phyloP scores from a whole-genome alignment of 2,888 invertebrate genomes.

The Ptychoptera contaminata region DNA sequence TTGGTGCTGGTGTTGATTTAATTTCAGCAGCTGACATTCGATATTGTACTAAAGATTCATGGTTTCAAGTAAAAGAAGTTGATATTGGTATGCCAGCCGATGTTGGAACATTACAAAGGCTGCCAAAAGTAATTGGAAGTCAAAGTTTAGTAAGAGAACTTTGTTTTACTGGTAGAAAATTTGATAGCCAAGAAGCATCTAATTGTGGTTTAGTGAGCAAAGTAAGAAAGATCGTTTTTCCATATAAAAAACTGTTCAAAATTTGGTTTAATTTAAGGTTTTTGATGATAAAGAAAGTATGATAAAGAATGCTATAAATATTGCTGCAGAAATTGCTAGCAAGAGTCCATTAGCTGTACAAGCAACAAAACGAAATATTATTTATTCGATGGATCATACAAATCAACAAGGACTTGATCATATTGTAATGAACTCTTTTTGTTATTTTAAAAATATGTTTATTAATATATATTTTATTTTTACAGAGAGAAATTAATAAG shows the following conservation, averaged over 20 bases:
- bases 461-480: conserved; percentile 15
- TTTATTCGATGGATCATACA: conserved; percentile 77
- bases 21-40: conserved; percentile 83
- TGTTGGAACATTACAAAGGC: conserved; percentile 81
- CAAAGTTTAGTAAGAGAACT: conserved; percentile 77
- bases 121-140: conserved; percentile 78
- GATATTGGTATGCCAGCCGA: conserved; percentile 86
- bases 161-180: conserved; percentile 70
- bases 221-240: conserved; percentile 39
- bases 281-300: conserved; percentile 32
- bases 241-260: not conserved
- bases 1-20: conserved; percentile 85
- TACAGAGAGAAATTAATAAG: conserved; percentile 67
- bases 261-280: conserved; percentile 15
- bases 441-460: conserved; percentile 4
- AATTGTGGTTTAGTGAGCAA: conserved; percentile 69
- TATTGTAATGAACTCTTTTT: conserved; percentile 47
- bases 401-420: conserved; percentile 80
- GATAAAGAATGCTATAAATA: conserved; percentile 50
- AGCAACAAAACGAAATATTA: conserved; percentile 66
- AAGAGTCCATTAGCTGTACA: conserved; percentile 95
- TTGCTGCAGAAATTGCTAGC: conserved; percentile 65
- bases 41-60: conserved; percentile 77
- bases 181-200: conserved; percentile 66
- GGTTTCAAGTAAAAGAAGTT: conserved; percentile 80